Evolutionary conservation across 2,888 invertebrate genomes (phyloP).

Genomic region (Julus scanicus): DNA sequence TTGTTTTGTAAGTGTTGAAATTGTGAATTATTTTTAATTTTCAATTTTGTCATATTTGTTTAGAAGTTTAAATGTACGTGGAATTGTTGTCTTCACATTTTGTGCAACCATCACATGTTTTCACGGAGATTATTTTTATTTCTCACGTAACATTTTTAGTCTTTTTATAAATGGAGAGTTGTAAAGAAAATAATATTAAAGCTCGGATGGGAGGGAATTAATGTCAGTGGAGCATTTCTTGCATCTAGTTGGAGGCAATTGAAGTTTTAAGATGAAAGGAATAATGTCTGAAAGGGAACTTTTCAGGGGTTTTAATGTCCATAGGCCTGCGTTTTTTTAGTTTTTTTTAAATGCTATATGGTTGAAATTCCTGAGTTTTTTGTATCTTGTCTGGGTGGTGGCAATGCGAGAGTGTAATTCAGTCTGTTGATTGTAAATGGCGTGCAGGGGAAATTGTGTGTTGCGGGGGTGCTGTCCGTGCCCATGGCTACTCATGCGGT

Average conservation of each 20-base stretch:
- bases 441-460: constrained; percentile 17
- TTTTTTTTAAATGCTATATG: background rate
- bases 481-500: constrained; percentile 46
- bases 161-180: background rate
- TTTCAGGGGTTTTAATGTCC: background rate
- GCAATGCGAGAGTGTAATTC: constrained; percentile 18
- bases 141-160: background rate
- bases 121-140: background rate
- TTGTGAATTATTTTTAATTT: background rate
- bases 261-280: constrained; percentile 14
- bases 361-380: constrained; percentile 15
- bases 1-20: too few relatives aligned
- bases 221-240: constrained; percentile 47
- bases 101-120: background rate
- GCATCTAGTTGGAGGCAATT: constrained; percentile 22
- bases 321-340: background rate
- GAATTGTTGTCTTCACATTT: background rate
- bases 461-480: constrained; percentile 10
- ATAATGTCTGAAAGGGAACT: constrained; percentile 1
- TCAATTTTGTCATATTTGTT: background rate
- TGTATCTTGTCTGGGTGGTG: background rate
- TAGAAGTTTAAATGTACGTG: background rate
- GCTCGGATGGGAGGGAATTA: constrained; percentile 5
- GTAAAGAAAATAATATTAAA: constrained; percentile 23
- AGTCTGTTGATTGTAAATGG: constrained; percentile 47